phyloP scores from a whole-genome alignment of 2,888 invertebrate species.

The Linnaemya vulpina region DNA sequence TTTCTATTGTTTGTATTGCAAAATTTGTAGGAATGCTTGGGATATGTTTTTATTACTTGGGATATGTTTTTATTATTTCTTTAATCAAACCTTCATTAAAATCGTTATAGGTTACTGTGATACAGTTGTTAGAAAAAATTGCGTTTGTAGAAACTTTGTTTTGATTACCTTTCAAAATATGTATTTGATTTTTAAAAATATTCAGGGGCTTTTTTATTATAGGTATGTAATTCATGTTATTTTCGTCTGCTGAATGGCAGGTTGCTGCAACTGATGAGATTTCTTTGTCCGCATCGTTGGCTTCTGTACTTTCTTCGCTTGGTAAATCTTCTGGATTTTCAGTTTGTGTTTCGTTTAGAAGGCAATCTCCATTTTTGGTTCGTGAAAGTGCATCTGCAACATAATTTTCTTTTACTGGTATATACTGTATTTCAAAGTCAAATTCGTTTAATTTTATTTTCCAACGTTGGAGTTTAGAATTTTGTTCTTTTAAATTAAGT shows the following conservation, averaged over 20 bases:
- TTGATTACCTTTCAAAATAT: background rate
- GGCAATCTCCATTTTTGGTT: background rate
- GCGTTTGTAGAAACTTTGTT: background rate
- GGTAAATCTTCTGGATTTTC: background rate
- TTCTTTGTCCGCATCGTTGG: background rate
- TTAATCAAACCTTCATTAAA: background rate
- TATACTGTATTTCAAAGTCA: slow-evolving; percentile 38
- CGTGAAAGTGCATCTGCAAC: slow-evolving; percentile 42
- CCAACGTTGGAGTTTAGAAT: slow-evolving; percentile 36
- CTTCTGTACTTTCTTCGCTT: background rate
- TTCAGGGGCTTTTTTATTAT: slow-evolving; percentile 16
- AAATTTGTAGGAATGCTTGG: too few relatives aligned
- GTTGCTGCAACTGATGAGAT: slow-evolving; percentile 18
- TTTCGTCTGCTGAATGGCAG: slow-evolving; percentile 21
- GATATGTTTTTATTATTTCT: too few relatives aligned
- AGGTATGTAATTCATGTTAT: slow-evolving; percentile 2
- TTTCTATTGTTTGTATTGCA: too few relatives aligned
- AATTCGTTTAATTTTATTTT: slow-evolving; percentile 38
- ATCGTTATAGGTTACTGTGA: background rate
- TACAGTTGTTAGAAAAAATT: slow-evolving; percentile 3
- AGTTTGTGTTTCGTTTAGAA: background rate
- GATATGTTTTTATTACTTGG: too few relatives aligned
- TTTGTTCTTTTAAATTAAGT: slow-evolving; percentile 37
- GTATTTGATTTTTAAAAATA: slow-evolving; percentile 14
- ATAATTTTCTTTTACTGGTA: slow-evolving; percentile 32